Base-by-base conservation (phyloP, 2,888 invertebrate genomes). In the Torymus texanus region DNA sequence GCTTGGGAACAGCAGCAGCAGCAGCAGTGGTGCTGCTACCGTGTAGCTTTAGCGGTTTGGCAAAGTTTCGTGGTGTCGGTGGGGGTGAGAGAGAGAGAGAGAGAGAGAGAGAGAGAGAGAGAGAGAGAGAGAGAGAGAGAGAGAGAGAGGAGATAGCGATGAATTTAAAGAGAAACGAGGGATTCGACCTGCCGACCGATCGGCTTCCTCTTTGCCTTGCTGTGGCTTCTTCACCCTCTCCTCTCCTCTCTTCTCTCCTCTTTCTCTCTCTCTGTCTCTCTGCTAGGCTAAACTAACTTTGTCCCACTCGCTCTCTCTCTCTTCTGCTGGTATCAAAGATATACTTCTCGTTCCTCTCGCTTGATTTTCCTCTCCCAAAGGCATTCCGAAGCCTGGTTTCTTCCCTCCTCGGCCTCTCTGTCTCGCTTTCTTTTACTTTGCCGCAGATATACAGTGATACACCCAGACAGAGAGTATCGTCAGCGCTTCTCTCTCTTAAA, bases 161-260 rank as follows among this genome's bases (percentile, higher is more conserved):
- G 78, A 78, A 72, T 78, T 72, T 72, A 67, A 63, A 76, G 62
- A 62, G 70, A 62, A 76, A 63, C 62, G 66, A 68, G 75, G 70
- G 62, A 50, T 51, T 63, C 63, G 63, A 41, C 58, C 65, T 50
- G 68, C 67, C 21, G 74, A 12, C 61, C 68, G 68, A 76, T 75
- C 76, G 55, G 68, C 62, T 75, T 68, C 75, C 68, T 61, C 75
- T 59, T 61, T 68, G 14, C 68, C 51, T 51, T 56, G 65, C 58
- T 58, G 65, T 16, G 74, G 66, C 56, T 66, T 61, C 53, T 51
- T 61, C 24, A 53, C 14, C 61, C 71, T 51, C 62, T 58, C 58
- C 62, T 58, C 58, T 59, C 50, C 16, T 13, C 18, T 50, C 18
- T 50, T 59, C 71, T 58, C 50, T 16, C 21, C 3, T 1, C 16